Base-by-base conservation (phyloP, 30 jellyfish, hydroid and myxozoan species). In the Rhopilema esculentum region DNA sequence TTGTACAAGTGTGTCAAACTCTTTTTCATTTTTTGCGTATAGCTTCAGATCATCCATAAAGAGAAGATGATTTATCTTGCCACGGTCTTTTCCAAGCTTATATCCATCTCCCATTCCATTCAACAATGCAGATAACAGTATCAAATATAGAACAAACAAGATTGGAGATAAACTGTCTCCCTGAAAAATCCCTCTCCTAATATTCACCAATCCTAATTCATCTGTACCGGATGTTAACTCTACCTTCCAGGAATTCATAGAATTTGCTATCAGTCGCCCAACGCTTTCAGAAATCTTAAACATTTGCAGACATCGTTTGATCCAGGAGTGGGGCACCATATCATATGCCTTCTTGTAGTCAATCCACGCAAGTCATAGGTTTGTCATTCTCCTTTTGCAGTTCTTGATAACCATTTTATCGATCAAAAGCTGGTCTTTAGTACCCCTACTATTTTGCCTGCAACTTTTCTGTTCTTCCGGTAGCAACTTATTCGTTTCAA, bases 281-380 rank as follows among this genome's bases (percentile, higher is more conserved):
- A 57, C 74, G 32, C 28, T 77, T 4, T 77, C 29, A 24, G 77
- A 63, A 9, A 77, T 51, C 49, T 29, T n/a, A 28, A 51, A 63
- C 21, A 79, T 1, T 1, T 22, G 69, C 9, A 79, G 27, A 32
- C 80, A 64, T 79, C 17, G 50, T 8, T 57, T 16, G n/a, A 79
- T 61, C 89, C 80, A 32, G 68, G n/a, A 61, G 22, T 79, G 89
- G 6, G 89, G 89, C 27, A 79, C 80, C 80, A 79, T 79, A 48
- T 79, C 80, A 64, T 23, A 64, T 49, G 89, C 89, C 79, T 79
- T 61, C 31, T 66, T 64, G 80, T 64, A 79, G 70, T 79, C 80
- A 27, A 79, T 66, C 80, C 89, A 79, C 1, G 80, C 80, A 21
- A 61, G 21, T 15, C 8, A 27, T 29, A 79, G 31, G 65, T 79